phyloP scores from a whole-genome alignment of 2,888 invertebrate species.

The Tenthredo notha region DNA sequence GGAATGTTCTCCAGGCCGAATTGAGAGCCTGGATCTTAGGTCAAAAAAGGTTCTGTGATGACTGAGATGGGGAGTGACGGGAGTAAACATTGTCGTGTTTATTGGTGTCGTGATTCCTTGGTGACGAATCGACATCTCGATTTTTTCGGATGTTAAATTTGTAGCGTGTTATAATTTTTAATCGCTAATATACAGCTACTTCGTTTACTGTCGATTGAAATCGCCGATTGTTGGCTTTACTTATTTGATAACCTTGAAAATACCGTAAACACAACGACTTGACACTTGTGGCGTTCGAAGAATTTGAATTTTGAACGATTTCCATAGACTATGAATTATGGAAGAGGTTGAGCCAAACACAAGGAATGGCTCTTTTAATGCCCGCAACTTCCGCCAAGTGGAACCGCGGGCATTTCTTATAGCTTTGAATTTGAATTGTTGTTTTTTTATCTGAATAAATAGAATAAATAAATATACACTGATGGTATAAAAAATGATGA shows the following conservation, averaged over 20 bases:
- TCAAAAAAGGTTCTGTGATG: slow-evolving; percentile 54
- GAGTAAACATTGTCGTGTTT: not conserved
- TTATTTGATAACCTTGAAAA: not conserved
- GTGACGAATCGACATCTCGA: not conserved
- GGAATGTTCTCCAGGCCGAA: slow-evolving; percentile 36
- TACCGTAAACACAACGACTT: not conserved
- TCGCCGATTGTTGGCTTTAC: not conserved
- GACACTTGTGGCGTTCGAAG: not conserved
- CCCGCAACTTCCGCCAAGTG: not conserved
- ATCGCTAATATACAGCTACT: not conserved
- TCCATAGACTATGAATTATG: not conserved
- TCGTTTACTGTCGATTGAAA: not conserved
- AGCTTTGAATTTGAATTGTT: not conserved
- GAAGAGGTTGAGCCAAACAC: not conserved
- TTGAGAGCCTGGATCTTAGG: slow-evolving; percentile 53
- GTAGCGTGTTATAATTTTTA: not conserved
- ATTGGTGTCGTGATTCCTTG: not conserved
- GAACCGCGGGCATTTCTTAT: not conserved
- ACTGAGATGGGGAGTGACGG: not conserved
- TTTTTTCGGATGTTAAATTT: not conserved
- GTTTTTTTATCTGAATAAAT: not conserved
- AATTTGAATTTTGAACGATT: not conserved
- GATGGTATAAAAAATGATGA: not conserved
- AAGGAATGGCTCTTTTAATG: not conserved
- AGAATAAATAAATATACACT: not conserved